A percentile compares a stretch with the other conserved stretches of the same genome.
These are phyloP conservation scores for Cyrtonyx montezumae DNA, from an alignment of 2,113 vertebrate genomes.

Conservation along the genomic window DNA sequence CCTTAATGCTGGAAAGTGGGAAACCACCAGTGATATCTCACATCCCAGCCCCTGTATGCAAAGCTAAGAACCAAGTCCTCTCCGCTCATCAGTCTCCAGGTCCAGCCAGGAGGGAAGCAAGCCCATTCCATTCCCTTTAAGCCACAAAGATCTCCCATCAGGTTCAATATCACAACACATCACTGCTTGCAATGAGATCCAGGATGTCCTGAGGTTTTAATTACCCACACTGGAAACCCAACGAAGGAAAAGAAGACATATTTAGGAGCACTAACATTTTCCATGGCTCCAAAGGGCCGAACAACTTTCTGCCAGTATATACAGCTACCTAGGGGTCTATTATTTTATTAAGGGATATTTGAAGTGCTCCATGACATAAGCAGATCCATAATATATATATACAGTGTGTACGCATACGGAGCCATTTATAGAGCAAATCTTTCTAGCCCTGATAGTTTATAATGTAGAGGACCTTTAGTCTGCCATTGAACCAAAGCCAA, in stretches of 20 bases:
- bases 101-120: neutral
- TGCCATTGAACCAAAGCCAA: neutral
- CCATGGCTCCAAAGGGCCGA: conserved; percentile 29
- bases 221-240: neutral
- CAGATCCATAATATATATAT: neutral
- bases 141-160: neutral
- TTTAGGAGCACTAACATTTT: conserved; percentile 18
- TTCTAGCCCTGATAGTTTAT: conserved; percentile 16
- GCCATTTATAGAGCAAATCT: conserved; percentile 33
- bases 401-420: neutral
- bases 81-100: neutral
- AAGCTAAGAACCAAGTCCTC: neutral
- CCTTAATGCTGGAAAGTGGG: neutral
- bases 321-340: conserved; percentile 43
- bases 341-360: conserved; percentile 55
- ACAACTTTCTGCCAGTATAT: conserved; percentile 32
- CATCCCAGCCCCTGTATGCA: neutral
- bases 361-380: conserved; percentile 51
- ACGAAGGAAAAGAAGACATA: neutral
- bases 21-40: neutral
- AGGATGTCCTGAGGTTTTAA: conserved; percentile 32
- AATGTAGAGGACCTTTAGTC: conserved; percentile 20
- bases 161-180: neutral
- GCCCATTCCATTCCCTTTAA: neutral
- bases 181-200: neutral